A percentile compares a stretch with the other conserved stretches of the same genome.
Evolutionary conservation across 1,140 invertebrate species (phyloP).

Genomic region (Agrypnia vestita): DNA sequence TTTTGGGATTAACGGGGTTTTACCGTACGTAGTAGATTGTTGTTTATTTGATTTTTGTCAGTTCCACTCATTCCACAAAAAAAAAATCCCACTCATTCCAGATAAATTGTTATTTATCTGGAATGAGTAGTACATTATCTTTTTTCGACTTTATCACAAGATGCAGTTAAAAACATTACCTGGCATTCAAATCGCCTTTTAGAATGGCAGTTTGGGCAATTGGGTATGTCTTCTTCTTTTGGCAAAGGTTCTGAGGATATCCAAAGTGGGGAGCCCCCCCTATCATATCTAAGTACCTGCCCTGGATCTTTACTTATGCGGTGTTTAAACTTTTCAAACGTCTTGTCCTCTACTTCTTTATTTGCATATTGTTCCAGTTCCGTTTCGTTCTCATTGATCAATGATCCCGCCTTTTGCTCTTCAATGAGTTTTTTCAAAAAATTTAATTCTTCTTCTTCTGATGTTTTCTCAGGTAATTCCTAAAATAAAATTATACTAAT

Average conservation of each 20-base stretch:
- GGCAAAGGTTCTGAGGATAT: slow-evolving; percentile 75
- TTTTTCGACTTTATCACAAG: too few species aligned
- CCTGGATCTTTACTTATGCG: slow-evolving; percentile 77
- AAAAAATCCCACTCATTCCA: too few species aligned
- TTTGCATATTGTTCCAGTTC: slow-evolving; percentile 77
- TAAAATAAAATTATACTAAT: slow-evolving; percentile 25
- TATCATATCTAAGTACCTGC: slow-evolving; percentile 88
- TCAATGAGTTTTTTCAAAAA: slow-evolving; percentile 78
- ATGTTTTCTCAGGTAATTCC: slow-evolving; percentile 67
- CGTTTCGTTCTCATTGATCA: slow-evolving; percentile 76
- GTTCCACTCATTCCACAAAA: too few species aligned
- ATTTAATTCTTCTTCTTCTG: slow-evolving; percentile 75
- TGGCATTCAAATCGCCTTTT: slow-evolving; percentile 94
- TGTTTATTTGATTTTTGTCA: too few species aligned
- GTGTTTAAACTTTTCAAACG: slow-evolving; percentile 81
- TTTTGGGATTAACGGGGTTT: too few species aligned
- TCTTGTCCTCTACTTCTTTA: slow-evolving; percentile 79
- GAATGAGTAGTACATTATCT: too few species aligned
- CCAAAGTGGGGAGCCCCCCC: slow-evolving; percentile 85
- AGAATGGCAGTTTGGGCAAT: slow-evolving; percentile 83
- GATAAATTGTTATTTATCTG: too few species aligned
- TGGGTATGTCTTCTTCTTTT: slow-evolving; percentile 72
- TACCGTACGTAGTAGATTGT: too few species aligned
- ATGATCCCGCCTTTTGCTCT: slow-evolving; percentile 77
- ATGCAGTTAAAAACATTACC: slow-evolving; percentile 67